Base-by-base conservation (phyloP, 2,888 invertebrate species). In the Gastracanthus pulcherrimus region DNA sequence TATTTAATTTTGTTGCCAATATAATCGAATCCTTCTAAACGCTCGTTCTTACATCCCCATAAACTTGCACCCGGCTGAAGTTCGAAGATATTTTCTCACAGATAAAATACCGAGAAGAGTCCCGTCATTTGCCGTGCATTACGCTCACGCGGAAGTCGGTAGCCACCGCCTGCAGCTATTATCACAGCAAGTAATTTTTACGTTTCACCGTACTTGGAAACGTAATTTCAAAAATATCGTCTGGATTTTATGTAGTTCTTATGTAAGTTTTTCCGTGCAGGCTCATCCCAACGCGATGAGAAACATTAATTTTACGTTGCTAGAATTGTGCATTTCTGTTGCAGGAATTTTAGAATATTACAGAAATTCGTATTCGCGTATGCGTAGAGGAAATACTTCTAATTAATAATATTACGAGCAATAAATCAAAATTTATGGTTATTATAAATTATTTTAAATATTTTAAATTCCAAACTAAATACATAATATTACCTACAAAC, bases 41-140 rank as follows among this genome's bases (percentile, higher is more conserved):
- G 19, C 36, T n/a, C n/a, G 11, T 58, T 71, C 55, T 31, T 34
- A 29, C n/a, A 13, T 38, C 36, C 11, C 48, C 51, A n/a, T 64
- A 75, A 64, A 36, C 34, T 36, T 26, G 16, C 31, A 23, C 9
- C 31, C n/a, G 34, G 19, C 4, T 34, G 13, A 13, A 34, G n/a
- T 62, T 34, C 36, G 26, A 34, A 34, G 45, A 76, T 76, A 48
- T 69, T 76, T 76, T 76, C 76, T 76, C 76, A 76, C 45, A 60
- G 76, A 69, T 69, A 69, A 60, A 76, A 69, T 60, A 55, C 60
- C 9, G 6, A 69, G 69, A 66, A 69, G 58, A 58, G 23, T 13
- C 55, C 36, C 76, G n/a, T 45, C 69, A 34, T 67, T 69, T 69
- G 76, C 16, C 31, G 67, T 29, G 31, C 41, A 58, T 58, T 69